Percentiles rank a stretch among this genome's conserved stretches.
Conservation (phyloP, 1,140 invertebrate species). For the Potamilus streckersoni region DNA sequence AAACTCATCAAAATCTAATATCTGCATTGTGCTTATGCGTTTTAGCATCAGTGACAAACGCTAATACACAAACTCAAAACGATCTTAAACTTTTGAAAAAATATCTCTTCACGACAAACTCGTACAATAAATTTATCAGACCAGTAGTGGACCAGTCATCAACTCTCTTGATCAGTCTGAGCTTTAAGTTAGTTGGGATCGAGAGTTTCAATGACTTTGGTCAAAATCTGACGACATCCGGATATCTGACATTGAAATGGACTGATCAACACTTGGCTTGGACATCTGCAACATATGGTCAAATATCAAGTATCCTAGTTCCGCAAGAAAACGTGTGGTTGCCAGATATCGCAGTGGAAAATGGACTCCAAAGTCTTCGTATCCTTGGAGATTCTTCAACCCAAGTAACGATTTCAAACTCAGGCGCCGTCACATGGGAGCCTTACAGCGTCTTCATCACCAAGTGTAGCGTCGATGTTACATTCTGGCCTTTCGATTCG, state of each 20-base stretch:
- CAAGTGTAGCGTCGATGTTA: constrained; percentile 91
- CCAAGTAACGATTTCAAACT: constrained; percentile 7
- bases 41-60: neutral
- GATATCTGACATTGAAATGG: constrained; percentile 56
- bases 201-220: constrained; percentile 22
- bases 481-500: constrained; percentile 79
- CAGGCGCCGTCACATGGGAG: constrained; percentile 40
- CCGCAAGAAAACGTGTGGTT: constrained; percentile 70
- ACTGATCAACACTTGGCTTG: constrained; percentile 69
- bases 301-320: constrained; percentile 65
- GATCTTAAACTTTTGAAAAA: constrained; percentile 15
- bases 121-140: constrained; percentile 16
- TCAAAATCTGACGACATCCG: constrained; percentile 26
- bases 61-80: neutral
- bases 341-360: constrained; percentile 71
- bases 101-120: constrained; percentile 8
- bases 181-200: constrained; percentile 23
- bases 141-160: constrained; percentile 14
- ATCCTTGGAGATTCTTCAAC: constrained; percentile 22
- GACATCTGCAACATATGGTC: constrained; percentile 67
- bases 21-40: neutral
- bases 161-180: neutral
- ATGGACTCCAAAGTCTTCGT: constrained; percentile 37
- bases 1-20: neutral
- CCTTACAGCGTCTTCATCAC: constrained; percentile 26